A percentile compares a stretch with the other conserved stretches of the same genome.
These are phyloP conservation scores for Hydropotes inermis DNA, from an alignment of 2,113 vertebrate genomes.

Conservation along the genomic window DNA sequence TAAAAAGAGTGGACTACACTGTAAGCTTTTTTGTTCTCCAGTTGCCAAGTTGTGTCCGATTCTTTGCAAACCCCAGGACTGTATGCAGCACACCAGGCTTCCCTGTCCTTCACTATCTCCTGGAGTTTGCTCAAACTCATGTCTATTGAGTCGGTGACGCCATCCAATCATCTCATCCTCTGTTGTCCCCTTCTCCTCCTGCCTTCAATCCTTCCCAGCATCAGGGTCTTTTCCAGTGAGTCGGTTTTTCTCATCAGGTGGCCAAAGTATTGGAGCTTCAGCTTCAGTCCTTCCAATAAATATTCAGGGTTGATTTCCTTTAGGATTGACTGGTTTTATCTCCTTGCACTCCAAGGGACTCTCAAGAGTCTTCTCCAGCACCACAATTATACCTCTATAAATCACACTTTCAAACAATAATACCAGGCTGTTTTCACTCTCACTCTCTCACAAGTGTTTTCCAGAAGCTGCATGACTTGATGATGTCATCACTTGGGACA, in stretches of 20 bases:
- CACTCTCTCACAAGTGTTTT: neutral
- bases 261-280: neutral
- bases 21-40: neutral
- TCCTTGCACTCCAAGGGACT: neutral
- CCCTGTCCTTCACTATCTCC: neutral
- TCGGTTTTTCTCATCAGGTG: neutral
- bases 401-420: neutral
- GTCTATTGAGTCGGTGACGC: neutral
- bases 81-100: neutral
- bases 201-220: neutral
- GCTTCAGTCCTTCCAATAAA: neutral
- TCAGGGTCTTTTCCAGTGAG: neutral
- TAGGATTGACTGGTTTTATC: neutral
- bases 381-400: neutral
- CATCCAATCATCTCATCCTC: neutral
- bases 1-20: neutral
- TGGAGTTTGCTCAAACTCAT: neutral
- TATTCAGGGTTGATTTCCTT: neutral
- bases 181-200: neutral
- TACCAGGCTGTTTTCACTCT: neutral
- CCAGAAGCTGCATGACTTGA: neutral
- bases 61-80: neutral
- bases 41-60: neutral
- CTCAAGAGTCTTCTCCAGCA: neutral
- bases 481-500: neutral